phyloP scores from a whole-genome alignment of 2,113 vertebrate genomes.

The Empidonax traillii region DNA sequence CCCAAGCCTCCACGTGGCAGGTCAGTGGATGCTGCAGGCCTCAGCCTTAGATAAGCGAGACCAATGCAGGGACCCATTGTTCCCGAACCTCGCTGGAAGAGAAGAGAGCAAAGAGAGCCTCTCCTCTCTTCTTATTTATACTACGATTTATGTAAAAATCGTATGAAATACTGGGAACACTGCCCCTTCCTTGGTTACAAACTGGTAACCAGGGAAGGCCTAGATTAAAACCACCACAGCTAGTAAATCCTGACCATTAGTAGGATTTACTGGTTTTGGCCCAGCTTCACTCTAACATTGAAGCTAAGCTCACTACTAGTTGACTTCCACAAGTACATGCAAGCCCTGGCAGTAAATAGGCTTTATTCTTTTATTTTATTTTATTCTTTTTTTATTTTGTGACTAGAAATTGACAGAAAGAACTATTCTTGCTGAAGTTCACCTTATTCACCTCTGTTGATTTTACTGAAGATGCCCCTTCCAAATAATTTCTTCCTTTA shows the following conservation, averaged over 20 bases:
- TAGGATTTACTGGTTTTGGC: background rate
- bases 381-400: background rate
- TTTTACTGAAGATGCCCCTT: background rate
- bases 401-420: background rate
- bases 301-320: background rate
- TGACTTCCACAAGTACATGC: background rate
- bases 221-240: too few species aligned
- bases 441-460: background rate
- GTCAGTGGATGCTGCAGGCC: too few species aligned
- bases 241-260: background rate
- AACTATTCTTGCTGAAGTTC: background rate
- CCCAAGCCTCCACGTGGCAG: too few species aligned
- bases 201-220: too few species aligned
- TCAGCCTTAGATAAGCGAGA: too few species aligned
- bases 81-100: too few species aligned
- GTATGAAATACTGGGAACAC: too few species aligned
- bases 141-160: too few species aligned
- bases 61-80: too few species aligned
- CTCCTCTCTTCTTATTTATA: too few species aligned
- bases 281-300: background rate
- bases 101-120: too few species aligned
- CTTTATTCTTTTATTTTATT: background rate
- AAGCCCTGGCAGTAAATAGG: background rate
- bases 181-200: too few species aligned
- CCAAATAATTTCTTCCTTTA: background rate